Evolutionary conservation across 1,140 invertebrate genomes (phyloP), one percentile per base, ranked within the genome.

Genomic region (Cardiocondyla obscurior): DNA sequence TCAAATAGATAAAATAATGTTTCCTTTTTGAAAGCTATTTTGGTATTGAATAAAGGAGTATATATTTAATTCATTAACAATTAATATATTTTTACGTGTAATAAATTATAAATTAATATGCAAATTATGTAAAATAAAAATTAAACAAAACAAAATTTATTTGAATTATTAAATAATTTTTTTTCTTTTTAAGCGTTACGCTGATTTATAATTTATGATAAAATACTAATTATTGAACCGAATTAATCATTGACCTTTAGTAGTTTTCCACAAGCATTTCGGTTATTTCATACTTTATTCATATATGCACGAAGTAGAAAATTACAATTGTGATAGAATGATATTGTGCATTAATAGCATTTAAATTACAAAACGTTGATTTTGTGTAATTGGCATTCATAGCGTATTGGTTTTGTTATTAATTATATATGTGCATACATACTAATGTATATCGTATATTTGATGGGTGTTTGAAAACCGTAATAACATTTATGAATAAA

Each of bases 211-310:
- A 64, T 25, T 10, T 22, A 12, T 51, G 46, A 82, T 28, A 46
- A 33, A 73, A 83, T 49, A 42, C 53, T 85, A 85, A 87, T 87
- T 86, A 83, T 73, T 39, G 55, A 67, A n/a, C 1, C 42, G 25
- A 58, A 44, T 58, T 69, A 83, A 77, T 79, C 58, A 85, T 85
- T 65, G 85, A 85, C 10, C 57, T 83, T 57, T 42, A 57, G 16
- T 19, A 55, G 39, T 53, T 70, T 70, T 60, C 33, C 42, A 2
- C 36, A 22, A 42, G 6, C 22, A 69, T 55, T 62, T 51, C 62
- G 46, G 65, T 83, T 83, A 87, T 86, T 83, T 73, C 28, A 86
- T 86, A 86, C 74, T 58, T 81, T 81, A 55, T 55, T 57, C 49
- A 39, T 4, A 57, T 10, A 39, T 39, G 14, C 3, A n/a, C 22